Evolutionary conservation across 2,113 vertebrate genomes (phyloP), one percentile per base, ranked within the genome.

Genomic region (Neodon shergylaensis): DNA sequence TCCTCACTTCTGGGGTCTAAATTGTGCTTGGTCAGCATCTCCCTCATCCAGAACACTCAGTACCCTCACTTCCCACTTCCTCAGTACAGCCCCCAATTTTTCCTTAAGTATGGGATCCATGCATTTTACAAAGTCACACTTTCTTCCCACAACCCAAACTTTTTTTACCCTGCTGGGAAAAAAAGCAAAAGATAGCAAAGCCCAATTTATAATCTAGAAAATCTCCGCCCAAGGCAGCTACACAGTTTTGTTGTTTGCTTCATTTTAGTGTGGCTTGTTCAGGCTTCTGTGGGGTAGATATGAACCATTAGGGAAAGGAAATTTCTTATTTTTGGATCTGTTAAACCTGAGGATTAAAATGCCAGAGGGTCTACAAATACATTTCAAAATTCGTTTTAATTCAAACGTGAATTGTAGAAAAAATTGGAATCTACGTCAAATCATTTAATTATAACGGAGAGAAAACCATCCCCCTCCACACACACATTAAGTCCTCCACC

Each of bases 261-360:
- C 63, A 76, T 95, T 63, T 78, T 87, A 78, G 36, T 39, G 36
- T 77, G n/a, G 61, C 9, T 68, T n/a, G 24, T 81, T 91, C 77
- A 74, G 52, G n/a, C 21, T 86, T 92, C 68, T 90, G 3, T 77
- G 28, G 36, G 58, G 42, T 73, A 28, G 36, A 68, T 28, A 21
- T 7, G 14, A 89, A 61, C 28, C 54, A 21, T 9, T 33, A 7
- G 63, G 36, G 10, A 63, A 81, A 88, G 87, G 12, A 79, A 54
- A 84, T 44, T 52, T 42, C 16, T 17, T 77, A 47, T 87, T 77
- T 92, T 39, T 28, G 14, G 92, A 83, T 76, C 82, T 91, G 52
- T 95, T 95, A 94, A 85, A 42, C 39, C 8, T 52, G 16, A 78
- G 36, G 39, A 44, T 91, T 76, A 92, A 94, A 91, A 84, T 79